Evolutionary conservation across 2,797 vertebrate species (phyloP).

Genomic region (Myripristis jacobus): DNA sequence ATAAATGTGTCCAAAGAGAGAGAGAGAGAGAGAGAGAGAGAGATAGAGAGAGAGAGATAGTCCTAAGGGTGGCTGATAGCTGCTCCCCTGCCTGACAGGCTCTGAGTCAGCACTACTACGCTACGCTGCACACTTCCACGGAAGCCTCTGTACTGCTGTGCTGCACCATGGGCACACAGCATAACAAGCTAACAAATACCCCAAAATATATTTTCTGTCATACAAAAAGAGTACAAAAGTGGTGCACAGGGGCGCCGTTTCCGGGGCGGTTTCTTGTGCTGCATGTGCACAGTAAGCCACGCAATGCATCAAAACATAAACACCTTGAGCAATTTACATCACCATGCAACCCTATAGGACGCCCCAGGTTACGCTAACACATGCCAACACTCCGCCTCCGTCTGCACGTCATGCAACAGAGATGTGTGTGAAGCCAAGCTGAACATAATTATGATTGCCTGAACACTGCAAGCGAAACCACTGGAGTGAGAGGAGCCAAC

Average conservation of each 20-base stretch:
- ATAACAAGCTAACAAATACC: background rate
- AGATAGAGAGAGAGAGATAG: background rate
- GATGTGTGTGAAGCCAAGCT: slow-evolving; percentile 21
- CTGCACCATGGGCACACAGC: slow-evolving; percentile 7
- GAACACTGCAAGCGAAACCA: slow-evolving; percentile 33
- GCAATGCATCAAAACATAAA: background rate
- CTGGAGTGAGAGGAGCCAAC: slow-evolving; percentile 8
- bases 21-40: slow-evolving; percentile 3
- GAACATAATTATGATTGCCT: slow-evolving; percentile 15
- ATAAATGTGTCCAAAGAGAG: background rate
- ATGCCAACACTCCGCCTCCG: background rate
- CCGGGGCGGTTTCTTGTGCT: slow-evolving; percentile 9
- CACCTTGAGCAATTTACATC: slow-evolving; percentile 10
- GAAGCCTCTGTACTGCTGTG: background rate
- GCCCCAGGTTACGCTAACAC: background rate
- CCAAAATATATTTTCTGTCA: background rate
- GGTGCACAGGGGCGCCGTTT: background rate
- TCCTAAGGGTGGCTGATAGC: slow-evolving; percentile 25
- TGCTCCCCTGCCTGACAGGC: slow-evolving; percentile 8
- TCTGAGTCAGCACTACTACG: slow-evolving; percentile 30
- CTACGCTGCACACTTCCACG: background rate
- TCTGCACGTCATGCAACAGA: background rate
- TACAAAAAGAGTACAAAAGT: background rate
- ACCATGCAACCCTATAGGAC: slow-evolving; percentile 11
- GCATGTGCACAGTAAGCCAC: slow-evolving; percentile 4